phyloP scores from a whole-genome alignment of 2,797 vertebrate genomes.

The Falco cherrug region DNA sequence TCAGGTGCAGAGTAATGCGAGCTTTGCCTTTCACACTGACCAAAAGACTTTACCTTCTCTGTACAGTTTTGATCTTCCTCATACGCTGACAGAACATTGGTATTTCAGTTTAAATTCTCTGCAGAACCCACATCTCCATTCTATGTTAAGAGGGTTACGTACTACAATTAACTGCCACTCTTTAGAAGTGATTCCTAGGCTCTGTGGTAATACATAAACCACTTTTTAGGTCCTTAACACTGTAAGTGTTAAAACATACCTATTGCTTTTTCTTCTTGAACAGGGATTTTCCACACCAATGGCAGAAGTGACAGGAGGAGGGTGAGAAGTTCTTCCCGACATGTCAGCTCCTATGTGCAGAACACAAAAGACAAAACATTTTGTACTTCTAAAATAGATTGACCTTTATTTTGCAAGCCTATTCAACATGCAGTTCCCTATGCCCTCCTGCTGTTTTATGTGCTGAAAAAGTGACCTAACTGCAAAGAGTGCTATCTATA shows the following conservation, averaged over 20 bases:
- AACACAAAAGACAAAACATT: neutral
- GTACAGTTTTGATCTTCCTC: neutral
- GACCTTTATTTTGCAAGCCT: neutral
- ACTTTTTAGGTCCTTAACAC: neutral
- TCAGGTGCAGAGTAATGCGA: neutral
- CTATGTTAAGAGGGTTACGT: neutral
- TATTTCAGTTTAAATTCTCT: neutral
- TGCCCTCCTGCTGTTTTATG: neutral
- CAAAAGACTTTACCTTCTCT: neutral
- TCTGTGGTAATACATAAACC: neutral
- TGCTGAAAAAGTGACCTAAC: neutral
- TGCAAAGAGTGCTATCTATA: neutral
- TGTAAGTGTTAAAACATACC: conserved; percentile 72
- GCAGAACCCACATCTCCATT: neutral
- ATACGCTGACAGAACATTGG: neutral
- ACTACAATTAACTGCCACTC: neutral
- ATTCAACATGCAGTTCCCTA: neutral
- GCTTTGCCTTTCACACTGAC: neutral
- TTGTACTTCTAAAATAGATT: neutral
- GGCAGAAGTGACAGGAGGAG: conserved; percentile 93
- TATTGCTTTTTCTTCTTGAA: conserved; percentile 91
- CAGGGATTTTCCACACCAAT: conserved; percentile 97
- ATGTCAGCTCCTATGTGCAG: conserved; percentile 88
- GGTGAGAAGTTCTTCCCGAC: conserved; percentile 95
- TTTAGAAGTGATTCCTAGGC: neutral